phyloP scores from a whole-genome alignment of 2,888 invertebrate species.

The Philonicus albiceps region DNA sequence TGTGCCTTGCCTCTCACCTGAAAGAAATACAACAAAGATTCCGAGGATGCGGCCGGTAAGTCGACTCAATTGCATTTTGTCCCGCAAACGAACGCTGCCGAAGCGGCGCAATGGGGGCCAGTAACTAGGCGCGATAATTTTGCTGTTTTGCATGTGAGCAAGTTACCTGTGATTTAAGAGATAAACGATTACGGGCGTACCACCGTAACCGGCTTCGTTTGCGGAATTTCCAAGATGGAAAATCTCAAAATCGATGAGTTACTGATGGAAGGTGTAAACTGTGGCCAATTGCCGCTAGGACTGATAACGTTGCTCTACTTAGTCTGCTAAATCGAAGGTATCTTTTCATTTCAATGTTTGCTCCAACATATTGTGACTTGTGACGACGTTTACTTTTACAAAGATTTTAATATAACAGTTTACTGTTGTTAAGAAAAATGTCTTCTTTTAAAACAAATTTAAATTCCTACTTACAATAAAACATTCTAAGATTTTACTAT shows the following conservation, averaged over 20 bases:
- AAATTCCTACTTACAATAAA: no score
- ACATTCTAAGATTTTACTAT: no score
- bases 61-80: neutral
- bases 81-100: neutral
- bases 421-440: no score
- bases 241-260: neutral
- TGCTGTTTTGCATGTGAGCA: slow-evolving; percentile 9
- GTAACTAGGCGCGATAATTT: slow-evolving; percentile 13
- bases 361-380: neutral
- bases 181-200: neutral
- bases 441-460: no score
- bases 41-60: neutral
- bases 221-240: neutral
- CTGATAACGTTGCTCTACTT: neutral
- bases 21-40: neutral
- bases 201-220: neutral
- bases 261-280: neutral
- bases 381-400: no score
- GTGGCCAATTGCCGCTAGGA: neutral
- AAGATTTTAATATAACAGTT: no score
- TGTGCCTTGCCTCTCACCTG: neutral
- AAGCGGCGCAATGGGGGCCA: neutral
- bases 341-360: neutral
- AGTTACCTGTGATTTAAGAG: slow-evolving; percentile 16
- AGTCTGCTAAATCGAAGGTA: neutral